Conservation (phyloP, 2,797 vertebrate species). For the Myiothlypis coronata region DNA sequence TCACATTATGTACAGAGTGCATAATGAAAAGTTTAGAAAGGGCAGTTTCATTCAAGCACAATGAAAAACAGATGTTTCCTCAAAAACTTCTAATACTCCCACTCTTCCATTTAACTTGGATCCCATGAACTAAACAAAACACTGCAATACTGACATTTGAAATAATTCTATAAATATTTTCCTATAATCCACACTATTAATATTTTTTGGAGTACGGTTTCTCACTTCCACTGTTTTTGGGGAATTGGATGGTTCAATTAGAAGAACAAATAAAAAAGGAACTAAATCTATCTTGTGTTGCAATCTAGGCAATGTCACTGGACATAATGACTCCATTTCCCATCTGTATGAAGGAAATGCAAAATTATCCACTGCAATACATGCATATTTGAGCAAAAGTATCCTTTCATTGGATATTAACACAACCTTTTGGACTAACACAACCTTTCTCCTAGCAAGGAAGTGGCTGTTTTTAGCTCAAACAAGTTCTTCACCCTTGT, state of each 20-base stretch:
- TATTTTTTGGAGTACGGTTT: background rate
- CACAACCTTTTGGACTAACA: background rate
- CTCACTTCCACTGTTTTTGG: background rate
- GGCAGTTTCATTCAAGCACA: background rate
- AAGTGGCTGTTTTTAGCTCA: background rate
- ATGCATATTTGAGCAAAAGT: background rate
- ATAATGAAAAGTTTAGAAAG: background rate
- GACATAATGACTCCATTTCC: background rate
- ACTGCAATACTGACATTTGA: background rate
- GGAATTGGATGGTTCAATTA: background rate
- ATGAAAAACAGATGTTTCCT: background rate
- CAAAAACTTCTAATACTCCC: background rate
- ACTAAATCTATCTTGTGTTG: background rate
- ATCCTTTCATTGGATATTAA: background rate
- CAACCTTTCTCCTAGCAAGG: background rate
- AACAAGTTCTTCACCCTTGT: background rate
- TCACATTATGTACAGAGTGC: background rate
- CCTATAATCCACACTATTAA: background rate
- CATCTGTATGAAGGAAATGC: background rate
- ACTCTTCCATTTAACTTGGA: background rate
- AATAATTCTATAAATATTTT: background rate
- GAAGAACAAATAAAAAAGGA: background rate
- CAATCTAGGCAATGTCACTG: background rate
- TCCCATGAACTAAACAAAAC: background rate
- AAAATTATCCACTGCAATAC: background rate